Evolutionary conservation across 2,888 invertebrate genomes (phyloP).

Genomic region (Leptothorax acervorum): DNA sequence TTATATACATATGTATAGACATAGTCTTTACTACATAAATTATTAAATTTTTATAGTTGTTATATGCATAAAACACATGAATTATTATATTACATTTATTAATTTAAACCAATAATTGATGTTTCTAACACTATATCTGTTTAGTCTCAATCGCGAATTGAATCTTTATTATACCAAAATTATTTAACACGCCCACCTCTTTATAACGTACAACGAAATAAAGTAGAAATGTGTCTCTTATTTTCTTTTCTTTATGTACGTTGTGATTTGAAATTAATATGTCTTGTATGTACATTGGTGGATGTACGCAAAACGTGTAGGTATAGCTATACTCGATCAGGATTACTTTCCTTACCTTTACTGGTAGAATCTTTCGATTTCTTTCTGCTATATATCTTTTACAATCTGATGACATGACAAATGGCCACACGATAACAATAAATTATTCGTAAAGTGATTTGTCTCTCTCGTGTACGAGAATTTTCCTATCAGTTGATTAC

Average conservation of each 20-base stretch:
- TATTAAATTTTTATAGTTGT: constrained; percentile 1
- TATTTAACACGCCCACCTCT: not conserved
- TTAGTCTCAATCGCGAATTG: not conserved
- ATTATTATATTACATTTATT: not conserved
- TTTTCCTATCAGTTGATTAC: not conserved
- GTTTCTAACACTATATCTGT: not conserved
- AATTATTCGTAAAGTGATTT: constrained; percentile 3
- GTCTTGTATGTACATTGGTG: not conserved
- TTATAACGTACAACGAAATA: not conserved
- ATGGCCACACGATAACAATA: not conserved
- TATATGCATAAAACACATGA: not conserved
- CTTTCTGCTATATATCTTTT: not conserved
- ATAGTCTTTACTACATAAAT: not conserved
- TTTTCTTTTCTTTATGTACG: not conserved
- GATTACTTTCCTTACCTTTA: constrained; percentile 22
- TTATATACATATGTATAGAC: not conserved
- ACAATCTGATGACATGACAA: not conserved
- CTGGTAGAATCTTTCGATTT: constrained; percentile 6
- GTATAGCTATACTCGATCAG: not conserved
- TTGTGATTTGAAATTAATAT: not conserved
- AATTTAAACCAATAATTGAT: not conserved
- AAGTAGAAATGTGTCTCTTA: not conserved
- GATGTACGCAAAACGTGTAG: not conserved
- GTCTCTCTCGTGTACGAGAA: not conserved
- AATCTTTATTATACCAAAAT: not conserved